Evolutionary conservation across 2,113 vertebrate species (phyloP).

Genomic region (Elephas maximus): DNA sequence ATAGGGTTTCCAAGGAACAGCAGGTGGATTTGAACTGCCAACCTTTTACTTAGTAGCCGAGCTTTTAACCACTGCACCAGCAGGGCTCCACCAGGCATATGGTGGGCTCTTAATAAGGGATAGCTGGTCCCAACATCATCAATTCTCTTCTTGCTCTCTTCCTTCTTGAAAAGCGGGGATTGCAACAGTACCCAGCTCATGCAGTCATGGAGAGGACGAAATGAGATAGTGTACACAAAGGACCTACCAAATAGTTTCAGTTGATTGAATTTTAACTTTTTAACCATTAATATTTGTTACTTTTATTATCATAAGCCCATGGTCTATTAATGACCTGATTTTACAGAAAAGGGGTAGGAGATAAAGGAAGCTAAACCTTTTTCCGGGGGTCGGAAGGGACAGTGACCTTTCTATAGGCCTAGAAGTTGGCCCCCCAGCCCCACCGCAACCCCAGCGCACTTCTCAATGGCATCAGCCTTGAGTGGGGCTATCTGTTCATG

Average conservation of each 20-base stretch:
- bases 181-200: not conserved
- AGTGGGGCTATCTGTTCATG: rapidly evolving
- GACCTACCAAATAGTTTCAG: not conserved
- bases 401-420: not conserved
- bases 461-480: rapidly evolving
- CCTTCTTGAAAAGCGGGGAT: not conserved
- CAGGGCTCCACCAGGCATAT: no score
- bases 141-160: rapidly evolving
- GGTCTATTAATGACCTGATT: not conserved
- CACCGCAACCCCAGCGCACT: not conserved
- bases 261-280: not conserved
- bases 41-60: no score
- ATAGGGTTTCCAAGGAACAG: no score
- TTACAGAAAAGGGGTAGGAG: not conserved
- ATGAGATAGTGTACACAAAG: rapidly evolving
- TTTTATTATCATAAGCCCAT: not conserved
- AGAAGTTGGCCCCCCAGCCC: rapidly evolving
- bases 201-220: rapidly evolving
- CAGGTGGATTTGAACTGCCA: no score
- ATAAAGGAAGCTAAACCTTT: not conserved
- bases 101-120: rapidly evolving
- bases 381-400: not conserved
- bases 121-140: rapidly evolving
- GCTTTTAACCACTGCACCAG: no score
- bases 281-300: not conserved